Percentiles rank a stretch among this genome's conserved stretches.
Evolutionary conservation across 2,113 vertebrate species (phyloP).

Genomic region (Lycaon pictus): DNA sequence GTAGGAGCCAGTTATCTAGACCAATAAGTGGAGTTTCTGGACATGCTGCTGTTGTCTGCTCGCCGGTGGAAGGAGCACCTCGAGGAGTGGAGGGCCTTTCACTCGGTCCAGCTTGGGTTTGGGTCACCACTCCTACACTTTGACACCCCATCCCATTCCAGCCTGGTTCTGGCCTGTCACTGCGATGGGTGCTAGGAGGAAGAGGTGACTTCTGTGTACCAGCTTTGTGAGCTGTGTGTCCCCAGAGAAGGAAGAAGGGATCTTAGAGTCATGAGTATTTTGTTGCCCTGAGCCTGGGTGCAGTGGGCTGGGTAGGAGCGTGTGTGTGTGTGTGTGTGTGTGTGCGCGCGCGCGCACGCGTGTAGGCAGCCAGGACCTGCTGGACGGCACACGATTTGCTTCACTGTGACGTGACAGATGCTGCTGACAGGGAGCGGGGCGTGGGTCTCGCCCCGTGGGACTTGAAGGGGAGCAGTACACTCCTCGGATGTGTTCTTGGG

Average conservation of each 20-base stretch:
- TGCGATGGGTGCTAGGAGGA: conserved; percentile 36
- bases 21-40: conserved; percentile 78
- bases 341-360: accelerated
- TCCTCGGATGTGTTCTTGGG: conserved; percentile 50
- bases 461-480: conserved; percentile 21
- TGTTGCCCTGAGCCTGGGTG: conserved; percentile 30
- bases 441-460: conserved; percentile 58
- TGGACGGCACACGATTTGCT: conserved; percentile 54
- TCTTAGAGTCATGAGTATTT: conserved; percentile 67
- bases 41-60: conserved; percentile 80
- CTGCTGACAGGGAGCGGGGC: conserved; percentile 80
- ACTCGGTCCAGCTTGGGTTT: conserved; percentile 62
- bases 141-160: conserved; percentile 73
- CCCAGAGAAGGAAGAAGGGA: conserved; percentile 36
- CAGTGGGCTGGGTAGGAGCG: not conserved
- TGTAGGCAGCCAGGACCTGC: conserved; percentile 73
- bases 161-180: conserved; percentile 66
- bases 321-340: not conserved
- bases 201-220: conserved; percentile 49
- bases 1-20: conserved; percentile 73
- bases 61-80: conserved; percentile 79
- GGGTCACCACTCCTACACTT: conserved; percentile 66
- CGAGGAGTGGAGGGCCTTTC: conserved; percentile 63
- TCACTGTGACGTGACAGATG: conserved; percentile 71
- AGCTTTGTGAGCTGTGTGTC: conserved; percentile 43